Evolutionary conservation across 2,113 vertebrate genomes (phyloP).

Genomic region (cattle (Bos taurus)): DNA sequence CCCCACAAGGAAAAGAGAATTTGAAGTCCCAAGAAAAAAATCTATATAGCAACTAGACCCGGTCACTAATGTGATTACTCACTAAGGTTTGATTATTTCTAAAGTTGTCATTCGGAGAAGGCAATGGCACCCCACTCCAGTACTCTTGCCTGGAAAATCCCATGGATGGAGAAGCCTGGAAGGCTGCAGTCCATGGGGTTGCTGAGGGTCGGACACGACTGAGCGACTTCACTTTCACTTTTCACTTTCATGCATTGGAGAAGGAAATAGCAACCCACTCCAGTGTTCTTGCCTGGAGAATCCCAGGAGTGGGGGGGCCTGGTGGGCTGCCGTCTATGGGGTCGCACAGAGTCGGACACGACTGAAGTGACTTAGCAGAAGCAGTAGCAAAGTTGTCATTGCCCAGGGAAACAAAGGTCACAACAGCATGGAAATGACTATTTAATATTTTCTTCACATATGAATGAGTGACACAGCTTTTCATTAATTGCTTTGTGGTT

Average conservation of each 20-base stretch:
- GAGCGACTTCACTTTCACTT: no score
- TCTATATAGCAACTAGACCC: neutral
- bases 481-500: conserved; percentile 58
- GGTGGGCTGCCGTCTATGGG: no score
- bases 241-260: no score
- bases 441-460: conserved; percentile 4
- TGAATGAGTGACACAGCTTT: conserved; percentile 41
- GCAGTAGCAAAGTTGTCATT: neutral
- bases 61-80: conserved; percentile 47
- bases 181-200: no score
- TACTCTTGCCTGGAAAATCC: neutral
- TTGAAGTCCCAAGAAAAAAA: conserved; percentile 36
- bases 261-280: no score
- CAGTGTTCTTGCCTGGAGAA: no score
- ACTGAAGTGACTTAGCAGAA: no score
- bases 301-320: no score
- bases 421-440: conserved; percentile 26
- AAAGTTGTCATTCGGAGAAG: neutral
- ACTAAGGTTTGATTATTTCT: conserved; percentile 38
- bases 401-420: conserved; percentile 45
- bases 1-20: conserved; percentile 2
- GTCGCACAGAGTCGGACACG: no score
- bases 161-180: no score
- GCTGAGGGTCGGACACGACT: no score
- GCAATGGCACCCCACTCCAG: no score